Conservation (phyloP, 1,140 invertebrate genomes). For the Meloidogyne floridensis region DNA sequence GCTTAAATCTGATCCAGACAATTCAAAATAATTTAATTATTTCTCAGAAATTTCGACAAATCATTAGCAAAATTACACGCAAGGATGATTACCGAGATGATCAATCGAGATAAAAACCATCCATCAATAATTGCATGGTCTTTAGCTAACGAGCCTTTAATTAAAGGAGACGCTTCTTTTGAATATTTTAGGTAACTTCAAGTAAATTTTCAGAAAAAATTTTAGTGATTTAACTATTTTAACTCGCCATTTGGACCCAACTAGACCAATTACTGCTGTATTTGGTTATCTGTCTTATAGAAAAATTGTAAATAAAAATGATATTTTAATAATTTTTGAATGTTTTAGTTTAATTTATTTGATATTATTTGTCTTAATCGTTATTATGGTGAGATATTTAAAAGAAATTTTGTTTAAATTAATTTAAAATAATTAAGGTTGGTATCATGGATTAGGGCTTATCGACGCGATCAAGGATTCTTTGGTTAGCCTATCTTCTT, state of each 20-base stretch:
- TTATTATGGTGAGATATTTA: slow-evolving; percentile 15
- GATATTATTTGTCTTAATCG: slow-evolving; percentile 88
- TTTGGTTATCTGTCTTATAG: slow-evolving; percentile 70
- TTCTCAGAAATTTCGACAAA: slow-evolving; percentile 45
- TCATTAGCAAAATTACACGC: slow-evolving; percentile 46
- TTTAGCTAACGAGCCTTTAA: slow-evolving; percentile 57
- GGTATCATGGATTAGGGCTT: slow-evolving; percentile 84
- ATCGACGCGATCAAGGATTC: slow-evolving; percentile 43
- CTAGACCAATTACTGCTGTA: slow-evolving; percentile 78
- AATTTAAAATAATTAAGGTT: slow-evolving; percentile 79
- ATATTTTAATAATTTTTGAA: background rate
- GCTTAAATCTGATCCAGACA: background rate
- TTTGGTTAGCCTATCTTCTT: slow-evolving; percentile 67
- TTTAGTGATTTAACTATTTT: slow-evolving; percentile 64
- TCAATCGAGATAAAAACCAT: slow-evolving; percentile 59
- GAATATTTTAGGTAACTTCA: slow-evolving; percentile 55
- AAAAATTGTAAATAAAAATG: slow-evolving; percentile 67
- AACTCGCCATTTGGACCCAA: slow-evolving; percentile 72
- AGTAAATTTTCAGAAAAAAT: background rate
- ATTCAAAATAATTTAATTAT: background rate
- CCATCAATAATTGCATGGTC: slow-evolving; percentile 62
- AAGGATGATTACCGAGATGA: slow-evolving; percentile 58
- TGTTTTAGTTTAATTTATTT: slow-evolving; percentile 71
- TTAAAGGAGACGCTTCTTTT: slow-evolving; percentile 29
- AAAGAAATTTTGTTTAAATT: background rate